Evolutionary conservation across 2,113 vertebrate genomes (phyloP).

Genomic region (Stegostoma tigrinum): DNA sequence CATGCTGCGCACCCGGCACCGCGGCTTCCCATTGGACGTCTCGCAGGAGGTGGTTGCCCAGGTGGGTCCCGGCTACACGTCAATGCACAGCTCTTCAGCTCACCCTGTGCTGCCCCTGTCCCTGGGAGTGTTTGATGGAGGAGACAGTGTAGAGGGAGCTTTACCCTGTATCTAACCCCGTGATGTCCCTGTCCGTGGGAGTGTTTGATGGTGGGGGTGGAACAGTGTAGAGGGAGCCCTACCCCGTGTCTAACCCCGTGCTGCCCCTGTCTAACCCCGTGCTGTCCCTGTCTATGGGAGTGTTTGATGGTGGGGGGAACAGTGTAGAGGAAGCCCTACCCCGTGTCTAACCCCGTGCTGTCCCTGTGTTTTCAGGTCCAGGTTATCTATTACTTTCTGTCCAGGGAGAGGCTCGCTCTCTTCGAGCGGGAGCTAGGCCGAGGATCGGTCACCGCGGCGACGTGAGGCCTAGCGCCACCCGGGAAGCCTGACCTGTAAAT

Average conservation of each 20-base stretch:
- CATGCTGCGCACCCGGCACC: conserved; percentile 54
- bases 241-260: neutral
- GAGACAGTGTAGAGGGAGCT: no score
- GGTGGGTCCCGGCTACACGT: neutral
- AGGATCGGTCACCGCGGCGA: neutral
- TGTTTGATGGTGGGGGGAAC: neutral
- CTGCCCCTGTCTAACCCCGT: neutral
- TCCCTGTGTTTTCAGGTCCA: neutral
- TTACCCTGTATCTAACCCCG: no score
- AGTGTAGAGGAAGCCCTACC: neutral
- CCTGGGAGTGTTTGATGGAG: no score
- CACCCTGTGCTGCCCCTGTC: no score
- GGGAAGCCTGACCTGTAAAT: neutral
- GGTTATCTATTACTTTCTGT: neutral
- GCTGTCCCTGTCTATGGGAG: neutral
- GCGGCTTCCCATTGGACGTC: conserved; percentile 48
- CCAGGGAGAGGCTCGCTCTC: neutral
- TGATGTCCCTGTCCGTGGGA: no score
- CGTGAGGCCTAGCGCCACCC: neutral
- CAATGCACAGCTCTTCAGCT: neutral
- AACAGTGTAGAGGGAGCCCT: no score
- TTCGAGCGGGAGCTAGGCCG: neutral
- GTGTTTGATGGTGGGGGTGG: no score
- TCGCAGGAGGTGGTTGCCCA: conserved; percentile 45
- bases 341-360: no score